phyloP scores from a whole-genome alignment of 30 jellyfish, hydroid and myxozoan genomes.

The Pelagia noctiluca region DNA sequence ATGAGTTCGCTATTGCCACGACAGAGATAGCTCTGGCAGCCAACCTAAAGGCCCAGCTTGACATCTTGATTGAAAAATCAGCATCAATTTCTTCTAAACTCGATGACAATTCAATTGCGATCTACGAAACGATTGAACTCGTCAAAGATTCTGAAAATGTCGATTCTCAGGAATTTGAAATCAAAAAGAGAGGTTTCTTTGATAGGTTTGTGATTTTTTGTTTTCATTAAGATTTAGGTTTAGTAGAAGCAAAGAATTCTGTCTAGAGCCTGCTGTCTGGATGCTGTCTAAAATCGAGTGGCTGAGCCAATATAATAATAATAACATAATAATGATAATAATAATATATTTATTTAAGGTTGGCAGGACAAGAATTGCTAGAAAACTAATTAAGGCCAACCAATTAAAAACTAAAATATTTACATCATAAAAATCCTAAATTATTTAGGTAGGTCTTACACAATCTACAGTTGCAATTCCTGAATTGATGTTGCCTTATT shows the following conservation, averaged over 20 bases:
- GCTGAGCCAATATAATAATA: too few relatives aligned
- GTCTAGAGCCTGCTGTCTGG: background rate
- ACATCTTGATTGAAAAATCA: background rate
- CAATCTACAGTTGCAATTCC: too few relatives aligned
- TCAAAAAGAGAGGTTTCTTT: background rate
- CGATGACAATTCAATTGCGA: background rate
- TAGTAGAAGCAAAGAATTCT: background rate
- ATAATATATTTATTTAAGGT: too few relatives aligned
- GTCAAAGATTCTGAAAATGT: background rate
- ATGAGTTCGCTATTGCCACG: background rate
- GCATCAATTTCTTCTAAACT: slow-evolving; percentile 8
- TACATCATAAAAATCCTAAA: too few relatives aligned
- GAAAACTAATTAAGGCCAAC: too few relatives aligned
- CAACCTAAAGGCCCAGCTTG: background rate
- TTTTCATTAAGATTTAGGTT: too few relatives aligned
- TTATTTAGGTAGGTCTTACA: too few relatives aligned
- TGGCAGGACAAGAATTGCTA: too few relatives aligned
- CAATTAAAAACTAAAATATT: too few relatives aligned
- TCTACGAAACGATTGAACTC: background rate
- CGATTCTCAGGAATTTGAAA: background rate
- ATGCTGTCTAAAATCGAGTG: background rate
- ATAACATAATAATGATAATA: too few relatives aligned
- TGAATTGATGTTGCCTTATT: too few relatives aligned
- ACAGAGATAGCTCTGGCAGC: slow-evolving; percentile 17
- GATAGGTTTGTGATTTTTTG: background rate